Conservation (phyloP, 2,888 invertebrate genomes). For the Callyntrura guangdongensis region DNA sequence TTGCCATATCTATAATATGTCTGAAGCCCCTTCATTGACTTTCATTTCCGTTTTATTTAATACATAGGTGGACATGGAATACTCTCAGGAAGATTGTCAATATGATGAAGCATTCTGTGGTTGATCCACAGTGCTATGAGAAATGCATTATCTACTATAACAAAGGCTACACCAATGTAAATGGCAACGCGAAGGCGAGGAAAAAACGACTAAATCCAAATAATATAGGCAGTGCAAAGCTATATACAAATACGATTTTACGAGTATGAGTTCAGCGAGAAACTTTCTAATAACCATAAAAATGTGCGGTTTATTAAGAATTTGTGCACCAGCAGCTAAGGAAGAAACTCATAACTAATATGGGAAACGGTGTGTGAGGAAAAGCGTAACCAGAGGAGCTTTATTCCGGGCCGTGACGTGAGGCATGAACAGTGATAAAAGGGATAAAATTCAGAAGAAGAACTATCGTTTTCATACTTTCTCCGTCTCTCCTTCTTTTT, state of each 20-base stretch:
- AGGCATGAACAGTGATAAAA: conserved; percentile 63
- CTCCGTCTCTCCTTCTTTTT: neutral
- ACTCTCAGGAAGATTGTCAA: neutral
- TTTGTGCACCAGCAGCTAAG: neutral
- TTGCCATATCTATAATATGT: neutral
- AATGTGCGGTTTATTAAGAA: conserved; percentile 1
- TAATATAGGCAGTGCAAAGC: neutral
- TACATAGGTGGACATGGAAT: neutral
- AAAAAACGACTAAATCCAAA: neutral
- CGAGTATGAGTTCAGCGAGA: neutral
- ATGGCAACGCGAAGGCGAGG: neutral
- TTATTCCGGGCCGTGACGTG: conserved; percentile 19
- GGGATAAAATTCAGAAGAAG: conserved; percentile 55
- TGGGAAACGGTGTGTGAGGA: conserved; percentile 9
- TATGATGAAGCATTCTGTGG: neutral
- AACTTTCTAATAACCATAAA: conserved; percentile 16
- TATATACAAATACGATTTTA: neutral
- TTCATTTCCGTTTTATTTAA: conserved; percentile 8
- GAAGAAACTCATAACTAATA: neutral
- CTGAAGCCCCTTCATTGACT: conserved; percentile 26
- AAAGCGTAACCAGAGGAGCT: neutral
- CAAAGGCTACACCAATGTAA: neutral
- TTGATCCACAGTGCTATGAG: neutral
- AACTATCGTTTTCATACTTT: conserved; percentile 17
- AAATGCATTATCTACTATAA: conserved; percentile 3